Conservation (phyloP, 2,113 vertebrate genomes). For the Miniopterus natalensis region DNA sequence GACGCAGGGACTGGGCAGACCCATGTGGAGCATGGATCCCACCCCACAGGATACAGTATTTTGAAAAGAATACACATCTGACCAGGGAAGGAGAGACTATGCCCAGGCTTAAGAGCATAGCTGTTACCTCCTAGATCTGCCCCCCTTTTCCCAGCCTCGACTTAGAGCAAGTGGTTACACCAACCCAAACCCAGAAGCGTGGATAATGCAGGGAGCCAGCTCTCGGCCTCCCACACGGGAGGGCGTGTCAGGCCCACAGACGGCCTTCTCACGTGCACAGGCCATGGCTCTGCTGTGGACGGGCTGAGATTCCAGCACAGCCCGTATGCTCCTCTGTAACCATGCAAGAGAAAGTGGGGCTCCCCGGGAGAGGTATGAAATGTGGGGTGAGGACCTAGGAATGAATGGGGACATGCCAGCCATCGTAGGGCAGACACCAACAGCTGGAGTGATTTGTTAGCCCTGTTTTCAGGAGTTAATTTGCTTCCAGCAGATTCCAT, state of each 20-base stretch:
- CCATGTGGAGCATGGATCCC: neutral
- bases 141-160: neutral
- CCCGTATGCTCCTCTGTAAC: neutral
- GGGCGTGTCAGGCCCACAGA: neutral
- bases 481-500: conserved; percentile 77
- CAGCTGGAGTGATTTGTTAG: conserved; percentile 70
- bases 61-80: neutral
- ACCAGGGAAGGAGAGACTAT: neutral
- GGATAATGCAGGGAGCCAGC: neutral
- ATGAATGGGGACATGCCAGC: neutral
- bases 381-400: neutral
- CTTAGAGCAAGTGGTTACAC: conserved; percentile 27
- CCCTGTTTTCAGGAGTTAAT: conserved; percentile 56
- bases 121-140: neutral
- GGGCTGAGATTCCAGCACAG: neutral
- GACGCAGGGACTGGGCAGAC: neutral
- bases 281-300: neutral
- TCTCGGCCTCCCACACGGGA: conserved; percentile 8
- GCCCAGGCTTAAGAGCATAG: neutral
- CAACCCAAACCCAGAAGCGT: neutral
- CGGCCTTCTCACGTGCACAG: neutral
- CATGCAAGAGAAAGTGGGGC: neutral
- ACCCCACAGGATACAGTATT: neutral
- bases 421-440: conserved; percentile 26
- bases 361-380: conserved; percentile 24